A percentile compares a stretch with the other conserved stretches of the same genome.
Evolutionary conservation across 1,140 invertebrate genomes (phyloP).

Genomic region (Phortica variegata): DNA sequence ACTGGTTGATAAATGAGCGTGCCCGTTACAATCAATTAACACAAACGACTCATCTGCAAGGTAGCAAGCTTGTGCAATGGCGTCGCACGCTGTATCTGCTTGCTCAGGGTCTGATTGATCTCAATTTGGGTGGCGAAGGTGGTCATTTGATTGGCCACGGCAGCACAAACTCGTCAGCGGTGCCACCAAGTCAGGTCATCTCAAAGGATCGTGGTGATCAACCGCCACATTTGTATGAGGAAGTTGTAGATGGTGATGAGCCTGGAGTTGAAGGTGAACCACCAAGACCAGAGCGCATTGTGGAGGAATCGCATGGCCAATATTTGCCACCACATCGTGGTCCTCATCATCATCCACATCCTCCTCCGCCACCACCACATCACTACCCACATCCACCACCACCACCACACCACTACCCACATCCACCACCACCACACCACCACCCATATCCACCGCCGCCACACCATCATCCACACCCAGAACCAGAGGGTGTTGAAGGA

Average conservation of each 20-base stretch:
- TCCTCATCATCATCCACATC: not conserved
- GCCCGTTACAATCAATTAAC: conserved; percentile 24
- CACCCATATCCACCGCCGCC: conserved; percentile 10
- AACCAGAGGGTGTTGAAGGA: not conserved
- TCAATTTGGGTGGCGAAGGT: conserved; percentile 21
- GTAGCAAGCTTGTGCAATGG: conserved; percentile 35
- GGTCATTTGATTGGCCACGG: conserved; percentile 28
- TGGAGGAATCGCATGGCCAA: too few relatives aligned
- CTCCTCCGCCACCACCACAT: too few relatives aligned
- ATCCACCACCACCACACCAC: conserved; percentile 5
- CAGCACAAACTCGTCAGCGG: conserved; percentile 36
- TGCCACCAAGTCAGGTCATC: conserved; percentile 26
- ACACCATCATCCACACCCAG: conserved; percentile 16
- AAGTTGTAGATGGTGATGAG: conserved; percentile 35
- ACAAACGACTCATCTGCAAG: conserved; percentile 25
- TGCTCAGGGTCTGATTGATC: conserved; percentile 37
- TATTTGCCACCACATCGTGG: not conserved
- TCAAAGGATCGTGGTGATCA: conserved; percentile 52
- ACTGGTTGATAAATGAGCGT: conserved; percentile 28
- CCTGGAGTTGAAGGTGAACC: conserved; percentile 38
- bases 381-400: too few relatives aligned
- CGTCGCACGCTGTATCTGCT: conserved; percentile 39
- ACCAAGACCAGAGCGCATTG: conserved; percentile 9
- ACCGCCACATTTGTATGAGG: conserved; percentile 44
- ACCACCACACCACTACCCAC: conserved; percentile 7